phyloP scores from a whole-genome alignment of 2,113 vertebrate species.

The Candoia aspera region DNA sequence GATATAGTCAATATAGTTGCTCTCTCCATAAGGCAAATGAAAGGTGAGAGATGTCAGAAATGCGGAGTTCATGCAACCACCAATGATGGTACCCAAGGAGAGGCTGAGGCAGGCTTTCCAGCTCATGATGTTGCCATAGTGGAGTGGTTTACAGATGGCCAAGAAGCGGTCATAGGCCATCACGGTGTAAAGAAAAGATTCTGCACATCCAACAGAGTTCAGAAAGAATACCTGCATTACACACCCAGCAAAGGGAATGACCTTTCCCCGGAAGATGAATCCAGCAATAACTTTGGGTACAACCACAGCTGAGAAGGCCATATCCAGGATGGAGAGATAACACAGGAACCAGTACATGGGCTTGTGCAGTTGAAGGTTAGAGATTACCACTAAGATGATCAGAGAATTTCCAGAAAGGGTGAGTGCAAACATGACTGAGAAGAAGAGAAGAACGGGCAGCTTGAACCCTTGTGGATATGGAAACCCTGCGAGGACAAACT shows the following conservation, averaged over 20 bases:
- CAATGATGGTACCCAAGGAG: constrained; percentile 59
- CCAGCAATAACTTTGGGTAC: constrained; percentile 68
- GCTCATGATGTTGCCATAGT: constrained; percentile 63
- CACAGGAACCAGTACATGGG: constrained; percentile 70
- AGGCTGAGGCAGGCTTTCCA: constrained; percentile 51
- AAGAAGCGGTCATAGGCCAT: constrained; percentile 69
- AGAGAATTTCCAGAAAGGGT: constrained; percentile 61
- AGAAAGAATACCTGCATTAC: constrained; percentile 64
- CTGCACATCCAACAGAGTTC: constrained; percentile 65
- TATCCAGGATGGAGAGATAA: constrained; percentile 65
- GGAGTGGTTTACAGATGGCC: constrained; percentile 66
- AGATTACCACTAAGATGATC: constrained; percentile 57
- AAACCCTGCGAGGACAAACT: constrained; percentile 64
- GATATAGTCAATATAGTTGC: constrained; percentile 58
- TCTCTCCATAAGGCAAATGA: constrained; percentile 58
- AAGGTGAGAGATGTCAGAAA: constrained; percentile 67
- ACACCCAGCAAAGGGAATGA: constrained; percentile 64
- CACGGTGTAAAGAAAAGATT: constrained; percentile 66
- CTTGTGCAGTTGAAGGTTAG: constrained; percentile 54
- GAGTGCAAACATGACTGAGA: constrained; percentile 56
- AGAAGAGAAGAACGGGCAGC: constrained; percentile 38
- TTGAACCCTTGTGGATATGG: constrained; percentile 42
- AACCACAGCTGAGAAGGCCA: constrained; percentile 63
- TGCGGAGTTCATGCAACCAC: constrained; percentile 60
- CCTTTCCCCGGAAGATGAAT: constrained; percentile 48